Conservation (phyloP, 2,888 invertebrate genomes). For the Masnerella sp. region DNA sequence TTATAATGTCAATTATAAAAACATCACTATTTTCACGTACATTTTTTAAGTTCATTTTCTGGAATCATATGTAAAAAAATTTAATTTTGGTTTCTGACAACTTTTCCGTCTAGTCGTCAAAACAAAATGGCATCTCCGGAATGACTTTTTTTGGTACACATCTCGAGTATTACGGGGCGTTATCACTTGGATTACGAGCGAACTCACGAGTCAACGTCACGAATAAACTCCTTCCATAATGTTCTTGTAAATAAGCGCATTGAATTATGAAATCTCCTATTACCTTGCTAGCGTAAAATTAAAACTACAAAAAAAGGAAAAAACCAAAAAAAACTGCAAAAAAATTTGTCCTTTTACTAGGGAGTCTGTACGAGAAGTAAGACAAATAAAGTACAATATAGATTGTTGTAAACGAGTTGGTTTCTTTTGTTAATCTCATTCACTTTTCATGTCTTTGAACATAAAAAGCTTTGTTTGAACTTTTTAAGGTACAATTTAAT, state of each 20-base stretch:
- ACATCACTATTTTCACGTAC: too few relatives aligned
- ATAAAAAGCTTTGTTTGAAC: too few relatives aligned
- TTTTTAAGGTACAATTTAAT: too few relatives aligned
- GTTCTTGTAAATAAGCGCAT: conserved; percentile 47
- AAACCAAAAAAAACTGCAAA: conserved; percentile 2
- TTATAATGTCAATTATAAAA: too few relatives aligned
- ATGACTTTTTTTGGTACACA: neutral
- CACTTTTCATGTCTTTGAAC: too few relatives aligned
- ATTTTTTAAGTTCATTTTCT: too few relatives aligned
- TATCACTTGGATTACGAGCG: conserved; percentile 16
- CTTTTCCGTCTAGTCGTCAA: neutral
- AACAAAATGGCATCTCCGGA: too few relatives aligned
- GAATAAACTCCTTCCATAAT: conserved; percentile 53
- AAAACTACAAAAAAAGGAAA: conserved; percentile 6
- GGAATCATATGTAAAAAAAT: too few relatives aligned
- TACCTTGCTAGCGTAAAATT: conserved; percentile 39
- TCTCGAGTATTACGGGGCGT: conserved; percentile 20
- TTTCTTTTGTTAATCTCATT: too few relatives aligned
- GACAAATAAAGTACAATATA: conserved; percentile 52
- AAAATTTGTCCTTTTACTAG: conserved; percentile 45
- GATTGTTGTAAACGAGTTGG: conserved; percentile 35
- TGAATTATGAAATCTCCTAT: conserved; percentile 45
- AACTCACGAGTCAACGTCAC: conserved; percentile 13
- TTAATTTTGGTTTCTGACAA: too few relatives aligned
- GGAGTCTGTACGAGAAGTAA: conserved; percentile 45